phyloP scores from a whole-genome alignment of 2,888 invertebrate species.

The Oeneis ivallda region DNA sequence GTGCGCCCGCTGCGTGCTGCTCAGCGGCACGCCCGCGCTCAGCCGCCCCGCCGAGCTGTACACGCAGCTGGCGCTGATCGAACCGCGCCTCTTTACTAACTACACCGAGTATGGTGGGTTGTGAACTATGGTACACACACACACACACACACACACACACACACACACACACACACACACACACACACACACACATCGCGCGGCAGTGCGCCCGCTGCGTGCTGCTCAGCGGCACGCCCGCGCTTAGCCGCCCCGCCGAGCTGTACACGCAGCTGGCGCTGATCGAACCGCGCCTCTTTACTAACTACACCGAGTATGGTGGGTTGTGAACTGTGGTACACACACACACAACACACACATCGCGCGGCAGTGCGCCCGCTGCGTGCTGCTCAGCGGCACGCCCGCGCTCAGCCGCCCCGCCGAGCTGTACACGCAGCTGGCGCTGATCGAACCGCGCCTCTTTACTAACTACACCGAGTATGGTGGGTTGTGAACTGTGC shows the following conservation, averaged over 20 bases:
- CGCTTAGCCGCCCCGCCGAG: conserved; percentile 94
- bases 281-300: conserved; percentile 86
- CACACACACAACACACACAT: conserved; percentile 56
- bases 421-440: conserved; percentile 94
- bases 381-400: conserved; percentile 94
- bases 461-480: conserved; percentile 84
- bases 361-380: conserved; percentile 82
- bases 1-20: conserved; percentile 86
- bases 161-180: no score
- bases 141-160: no score
- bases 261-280: conserved; percentile 92
- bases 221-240: conserved; percentile 96
- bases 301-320: conserved; percentile 83
- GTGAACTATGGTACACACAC: background rate
- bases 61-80: conserved; percentile 90
- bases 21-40: conserved; percentile 97
- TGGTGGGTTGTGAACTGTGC: conserved; percentile 55
- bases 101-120: conserved; percentile 82
- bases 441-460: conserved; percentile 85
- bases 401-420: conserved; percentile 95
- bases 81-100: conserved; percentile 84
- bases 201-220: conserved; percentile 85
- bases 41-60: conserved; percentile 95
- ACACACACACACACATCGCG: conserved; percentile 59
- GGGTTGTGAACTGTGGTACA: conserved; percentile 19